phyloP scores from a whole-genome alignment of 2,797 vertebrate genomes.

The Limosa lapponica region DNA sequence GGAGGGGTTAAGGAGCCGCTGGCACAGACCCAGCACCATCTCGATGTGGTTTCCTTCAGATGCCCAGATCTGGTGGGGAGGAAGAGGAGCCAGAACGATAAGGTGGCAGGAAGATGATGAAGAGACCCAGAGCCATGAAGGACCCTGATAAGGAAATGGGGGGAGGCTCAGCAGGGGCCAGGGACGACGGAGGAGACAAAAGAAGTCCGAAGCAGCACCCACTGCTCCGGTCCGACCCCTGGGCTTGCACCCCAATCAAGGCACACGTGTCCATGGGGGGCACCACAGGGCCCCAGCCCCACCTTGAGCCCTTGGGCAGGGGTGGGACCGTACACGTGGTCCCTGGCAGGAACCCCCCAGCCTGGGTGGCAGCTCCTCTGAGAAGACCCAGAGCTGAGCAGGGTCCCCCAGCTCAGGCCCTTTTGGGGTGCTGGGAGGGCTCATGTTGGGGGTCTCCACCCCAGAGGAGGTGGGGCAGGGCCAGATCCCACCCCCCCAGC shows the following conservation, averaged over 20 bases:
- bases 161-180: background rate
- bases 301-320: background rate
- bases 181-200: background rate
- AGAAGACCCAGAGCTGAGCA: background rate
- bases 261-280: fast-evolving
- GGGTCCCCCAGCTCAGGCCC: background rate
- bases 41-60: background rate
- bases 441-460: background rate
- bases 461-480: background rate
- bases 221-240: fast-evolving
- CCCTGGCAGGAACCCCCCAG: background rate
- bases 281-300: background rate
- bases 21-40: background rate
- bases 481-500: background rate
- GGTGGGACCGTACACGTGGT: background rate
- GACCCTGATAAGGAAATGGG: background rate
- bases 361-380: background rate
- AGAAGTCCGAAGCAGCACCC: background rate
- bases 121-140: background rate
- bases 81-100: background rate
- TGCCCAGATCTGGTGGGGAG: background rate
- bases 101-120: background rate
- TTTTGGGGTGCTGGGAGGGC: background rate
- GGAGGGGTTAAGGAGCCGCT: background rate
- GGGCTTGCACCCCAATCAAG: background rate